phyloP scores from a whole-genome alignment of 2,113 vertebrate species.

The Odocoileus virginianus region DNA sequence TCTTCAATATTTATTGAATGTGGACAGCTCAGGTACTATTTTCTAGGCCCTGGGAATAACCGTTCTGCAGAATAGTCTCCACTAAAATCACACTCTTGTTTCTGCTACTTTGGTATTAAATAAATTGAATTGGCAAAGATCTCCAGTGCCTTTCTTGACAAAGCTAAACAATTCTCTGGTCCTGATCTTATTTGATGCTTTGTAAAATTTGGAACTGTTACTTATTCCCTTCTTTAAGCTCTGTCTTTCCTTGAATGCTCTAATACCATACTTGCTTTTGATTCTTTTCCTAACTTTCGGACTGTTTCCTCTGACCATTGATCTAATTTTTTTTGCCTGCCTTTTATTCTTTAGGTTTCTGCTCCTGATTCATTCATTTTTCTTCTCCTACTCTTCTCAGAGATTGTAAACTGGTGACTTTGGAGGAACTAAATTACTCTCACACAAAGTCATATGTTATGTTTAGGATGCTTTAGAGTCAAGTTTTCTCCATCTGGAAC shows the following conservation, averaged over 20 bases:
- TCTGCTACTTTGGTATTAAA: not conserved
- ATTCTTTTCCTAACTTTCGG: not conserved
- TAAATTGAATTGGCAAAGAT: not conserved
- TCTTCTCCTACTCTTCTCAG: not conserved
- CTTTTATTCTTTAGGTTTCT: not conserved
- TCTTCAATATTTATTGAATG: not conserved
- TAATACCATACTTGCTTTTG: not conserved
- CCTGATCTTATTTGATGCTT: not conserved
- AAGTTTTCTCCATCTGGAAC: not conserved
- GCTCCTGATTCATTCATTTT: not conserved
- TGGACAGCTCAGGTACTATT: not conserved
- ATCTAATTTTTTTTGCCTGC: not conserved
- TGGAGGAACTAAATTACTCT: not conserved
- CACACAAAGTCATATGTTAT: not conserved
- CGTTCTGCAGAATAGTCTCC: not conserved
- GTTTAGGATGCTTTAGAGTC: not conserved
- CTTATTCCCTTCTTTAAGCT: not conserved
- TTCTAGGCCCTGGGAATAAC: not conserved
- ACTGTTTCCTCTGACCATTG: not conserved
- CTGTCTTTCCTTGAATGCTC: not conserved
- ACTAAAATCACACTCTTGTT: not conserved
- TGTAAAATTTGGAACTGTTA: not conserved
- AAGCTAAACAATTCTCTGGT: not conserved
- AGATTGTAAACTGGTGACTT: not conserved
- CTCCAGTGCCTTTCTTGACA: not conserved